These are phyloP conservation scores for Orthosia gracilis DNA, from an alignment of 2,888 invertebrate species.

Conservation along the genomic window DNA sequence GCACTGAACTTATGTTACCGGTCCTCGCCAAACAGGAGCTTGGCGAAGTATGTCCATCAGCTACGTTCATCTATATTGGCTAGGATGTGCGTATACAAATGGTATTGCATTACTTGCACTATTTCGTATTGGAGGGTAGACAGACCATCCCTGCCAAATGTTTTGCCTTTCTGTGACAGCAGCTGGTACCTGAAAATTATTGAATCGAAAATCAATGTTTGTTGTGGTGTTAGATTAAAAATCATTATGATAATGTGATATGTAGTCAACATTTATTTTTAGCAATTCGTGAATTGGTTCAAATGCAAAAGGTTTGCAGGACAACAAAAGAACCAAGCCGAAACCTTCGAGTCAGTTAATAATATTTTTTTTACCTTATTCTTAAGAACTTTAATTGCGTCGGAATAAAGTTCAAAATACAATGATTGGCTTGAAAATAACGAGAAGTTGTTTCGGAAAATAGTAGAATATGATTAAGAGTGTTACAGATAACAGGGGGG, in stretches of 20 bases:
- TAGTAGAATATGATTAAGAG: no score
- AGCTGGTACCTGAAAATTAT: constrained; percentile 94
- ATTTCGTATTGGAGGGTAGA: constrained; percentile 96
- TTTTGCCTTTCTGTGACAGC: constrained; percentile 95
- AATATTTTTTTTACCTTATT: no score
- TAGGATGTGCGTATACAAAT: constrained; percentile 96
- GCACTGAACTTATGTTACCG: constrained; percentile 75
- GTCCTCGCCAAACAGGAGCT: constrained; percentile 89
- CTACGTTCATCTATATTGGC: constrained; percentile 94
- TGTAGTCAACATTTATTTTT: background rate
- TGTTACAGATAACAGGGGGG: no score
- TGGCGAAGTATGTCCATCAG: constrained; percentile 93
- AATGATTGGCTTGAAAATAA: no score
- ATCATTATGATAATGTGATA: background rate
- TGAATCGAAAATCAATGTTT: background rate
- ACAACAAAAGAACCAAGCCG: no score
- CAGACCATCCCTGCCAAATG: constrained; percentile 96
- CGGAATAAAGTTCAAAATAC: no score
- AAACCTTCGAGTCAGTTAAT: no score
- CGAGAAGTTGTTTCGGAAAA: no score
- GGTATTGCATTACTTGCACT: constrained; percentile 92
- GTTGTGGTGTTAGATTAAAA: background rate
- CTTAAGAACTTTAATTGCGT: no score
- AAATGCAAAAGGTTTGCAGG: no score
- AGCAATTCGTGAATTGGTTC: no score